phyloP scores from a whole-genome alignment of 2,113 vertebrate species.

The Pseudorhombus dupliciocellatus region DNA sequence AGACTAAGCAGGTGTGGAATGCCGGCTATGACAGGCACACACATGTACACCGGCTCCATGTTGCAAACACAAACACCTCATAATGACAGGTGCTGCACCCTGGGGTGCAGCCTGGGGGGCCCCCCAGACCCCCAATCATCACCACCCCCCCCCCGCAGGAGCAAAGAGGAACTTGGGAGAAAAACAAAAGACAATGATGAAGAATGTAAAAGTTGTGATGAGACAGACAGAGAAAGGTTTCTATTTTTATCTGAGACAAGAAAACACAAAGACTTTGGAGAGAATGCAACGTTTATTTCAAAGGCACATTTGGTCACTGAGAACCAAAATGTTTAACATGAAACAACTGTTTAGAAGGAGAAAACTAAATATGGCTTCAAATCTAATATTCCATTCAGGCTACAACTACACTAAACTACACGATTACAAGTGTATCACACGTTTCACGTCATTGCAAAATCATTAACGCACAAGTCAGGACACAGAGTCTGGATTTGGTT shows the following conservation, averaged over 20 bases:
- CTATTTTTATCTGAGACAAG: neutral
- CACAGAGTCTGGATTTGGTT: too few species aligned
- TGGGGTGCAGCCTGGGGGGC: conserved; percentile 12
- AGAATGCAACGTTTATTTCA: conserved; percentile 55
- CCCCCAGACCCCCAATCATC: neutral
- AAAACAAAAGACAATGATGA: neutral
- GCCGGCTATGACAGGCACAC: conserved; percentile 52
- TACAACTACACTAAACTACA: too few species aligned
- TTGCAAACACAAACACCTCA: conserved; percentile 52
- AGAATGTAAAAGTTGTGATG: conserved; percentile 3
- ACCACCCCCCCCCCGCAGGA: neutral
- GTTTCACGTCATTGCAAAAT: too few species aligned
- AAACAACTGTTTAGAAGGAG: neutral
- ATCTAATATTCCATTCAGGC: neutral
- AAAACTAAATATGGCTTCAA: neutral
- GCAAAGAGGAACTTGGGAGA: neutral
- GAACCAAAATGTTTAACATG: conserved; percentile 11
- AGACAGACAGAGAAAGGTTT: neutral
- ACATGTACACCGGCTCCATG: conserved; percentile 50
- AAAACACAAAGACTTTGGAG: conserved; percentile 34
- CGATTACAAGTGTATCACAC: too few species aligned
- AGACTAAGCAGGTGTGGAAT: conserved; percentile 65
- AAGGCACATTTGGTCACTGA: conserved; percentile 22
- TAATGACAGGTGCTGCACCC: conserved; percentile 64
- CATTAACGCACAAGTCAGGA: too few species aligned